Conservation (phyloP, 2,888 invertebrate species). For the Diadegma fenestrale region DNA sequence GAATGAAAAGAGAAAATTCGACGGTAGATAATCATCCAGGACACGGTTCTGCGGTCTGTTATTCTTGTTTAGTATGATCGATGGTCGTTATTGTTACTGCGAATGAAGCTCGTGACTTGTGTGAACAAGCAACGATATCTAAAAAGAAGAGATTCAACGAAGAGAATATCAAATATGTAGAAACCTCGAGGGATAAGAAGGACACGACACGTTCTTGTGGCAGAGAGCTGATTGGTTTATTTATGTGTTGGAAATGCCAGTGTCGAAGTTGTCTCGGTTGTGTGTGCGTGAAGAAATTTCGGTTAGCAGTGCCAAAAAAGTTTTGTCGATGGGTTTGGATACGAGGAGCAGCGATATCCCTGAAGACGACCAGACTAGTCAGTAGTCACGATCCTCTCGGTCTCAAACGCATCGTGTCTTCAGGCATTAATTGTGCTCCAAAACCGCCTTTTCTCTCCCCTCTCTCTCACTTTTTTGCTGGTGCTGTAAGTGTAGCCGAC, state of each 20-base stretch:
- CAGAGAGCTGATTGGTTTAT: conserved; percentile 46
- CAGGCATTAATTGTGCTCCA: conserved; percentile 37
- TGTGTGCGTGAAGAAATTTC: conserved; percentile 39
- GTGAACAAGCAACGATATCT: conserved; percentile 13
- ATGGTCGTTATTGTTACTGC: conserved; percentile 55
- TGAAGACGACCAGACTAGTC: conserved; percentile 39
- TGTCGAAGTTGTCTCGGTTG: not conserved
- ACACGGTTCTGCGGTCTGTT: not conserved
- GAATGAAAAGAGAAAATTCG: not conserved
- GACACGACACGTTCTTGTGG: conserved; percentile 4
- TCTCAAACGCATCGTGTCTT: conserved; percentile 57
- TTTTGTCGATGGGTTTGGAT: conserved; percentile 46
- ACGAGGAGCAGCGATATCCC: conserved; percentile 9
- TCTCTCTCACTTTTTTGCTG: not conserved
- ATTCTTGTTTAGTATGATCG: conserved; percentile 25
- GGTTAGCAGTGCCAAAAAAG: conserved; percentile 63
- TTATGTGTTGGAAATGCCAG: conserved; percentile 24
- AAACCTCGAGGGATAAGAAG: conserved; percentile 1
- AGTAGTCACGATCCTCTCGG: conserved; percentile 52
- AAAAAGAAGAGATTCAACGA: conserved; percentile 32
- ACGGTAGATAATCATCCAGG: not conserved
- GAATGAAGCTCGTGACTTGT: conserved; percentile 46
- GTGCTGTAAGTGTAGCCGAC: conserved; percentile 13
- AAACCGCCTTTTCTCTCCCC: not conserved
- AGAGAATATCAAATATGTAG: conserved; percentile 25